phyloP scores from a whole-genome alignment of 2,113 vertebrate genomes.

The Pholis gunnellus region DNA sequence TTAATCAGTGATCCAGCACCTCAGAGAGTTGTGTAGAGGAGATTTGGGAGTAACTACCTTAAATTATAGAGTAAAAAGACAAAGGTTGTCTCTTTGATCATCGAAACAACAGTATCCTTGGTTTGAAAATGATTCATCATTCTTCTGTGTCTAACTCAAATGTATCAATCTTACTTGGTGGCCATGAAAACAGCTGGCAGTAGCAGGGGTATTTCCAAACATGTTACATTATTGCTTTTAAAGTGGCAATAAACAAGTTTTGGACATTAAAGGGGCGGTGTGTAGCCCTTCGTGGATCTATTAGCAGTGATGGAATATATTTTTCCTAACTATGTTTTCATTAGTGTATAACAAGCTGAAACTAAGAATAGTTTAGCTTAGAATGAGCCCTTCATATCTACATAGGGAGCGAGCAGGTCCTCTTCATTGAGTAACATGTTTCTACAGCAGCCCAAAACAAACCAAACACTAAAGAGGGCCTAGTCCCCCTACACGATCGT shows the following conservation, averaged over 20 bases:
- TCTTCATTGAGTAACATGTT: neutral
- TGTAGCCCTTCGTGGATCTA: neutral
- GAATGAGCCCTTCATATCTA: too few species aligned
- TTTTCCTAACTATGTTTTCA: too few species aligned
- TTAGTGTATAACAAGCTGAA: too few species aligned
- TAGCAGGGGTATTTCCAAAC: neutral
- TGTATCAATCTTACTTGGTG: neutral
- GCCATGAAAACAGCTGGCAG: constrained; percentile 28
- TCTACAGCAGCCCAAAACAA: neutral
- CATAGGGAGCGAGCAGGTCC: too few species aligned
- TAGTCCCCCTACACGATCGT: too few species aligned
- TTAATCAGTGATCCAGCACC: constrained; percentile 12
- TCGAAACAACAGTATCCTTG: constrained; percentile 12
- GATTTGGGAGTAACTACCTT: constrained; percentile 9
- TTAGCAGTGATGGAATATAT: too few species aligned
- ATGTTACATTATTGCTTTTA: neutral
- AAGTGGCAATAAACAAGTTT: neutral
- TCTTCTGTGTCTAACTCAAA: neutral
- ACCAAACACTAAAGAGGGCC: too few species aligned
- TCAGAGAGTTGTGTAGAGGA: constrained; percentile 7
- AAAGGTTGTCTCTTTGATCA: constrained; percentile 17
- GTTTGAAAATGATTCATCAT: constrained; percentile 18
- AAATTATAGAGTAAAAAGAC: constrained; percentile 16
- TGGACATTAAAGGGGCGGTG: neutral
- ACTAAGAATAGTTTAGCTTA: too few species aligned